These are phyloP conservation scores for Syngnathus rostellatus DNA, from an alignment of 2,797 vertebrate species.

Conservation along the genomic window DNA sequence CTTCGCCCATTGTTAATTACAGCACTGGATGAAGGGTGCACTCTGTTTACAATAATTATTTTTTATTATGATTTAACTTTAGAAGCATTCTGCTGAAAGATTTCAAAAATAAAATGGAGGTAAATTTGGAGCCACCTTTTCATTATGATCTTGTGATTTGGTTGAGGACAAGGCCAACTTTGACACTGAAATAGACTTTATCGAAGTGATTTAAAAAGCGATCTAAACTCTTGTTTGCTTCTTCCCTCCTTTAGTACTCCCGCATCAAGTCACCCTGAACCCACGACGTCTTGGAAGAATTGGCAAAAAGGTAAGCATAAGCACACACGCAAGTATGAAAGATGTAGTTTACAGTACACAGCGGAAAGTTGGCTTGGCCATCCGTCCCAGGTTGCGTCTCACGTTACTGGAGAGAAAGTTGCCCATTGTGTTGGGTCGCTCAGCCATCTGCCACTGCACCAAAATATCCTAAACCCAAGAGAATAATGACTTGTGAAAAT, in stretches of 20 bases:
- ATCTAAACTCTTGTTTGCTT: slow-evolving; percentile 11
- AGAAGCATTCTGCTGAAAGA: slow-evolving; percentile 94
- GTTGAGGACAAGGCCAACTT: too few species aligned
- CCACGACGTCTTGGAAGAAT: slow-evolving; percentile 7
- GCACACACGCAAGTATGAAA: neutral
- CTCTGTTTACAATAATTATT: slow-evolving; percentile 78
- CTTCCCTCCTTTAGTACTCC: neutral
- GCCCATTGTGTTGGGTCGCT: slow-evolving; percentile 82
- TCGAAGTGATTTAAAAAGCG: neutral
- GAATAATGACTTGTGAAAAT: slow-evolving; percentile 76
- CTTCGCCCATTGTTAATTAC: slow-evolving; percentile 97
- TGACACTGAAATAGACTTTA: neutral
- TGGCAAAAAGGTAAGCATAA: slow-evolving; percentile 17
- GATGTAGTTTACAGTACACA: slow-evolving; percentile 7
- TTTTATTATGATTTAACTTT: slow-evolving; percentile 93
- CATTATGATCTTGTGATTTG: slow-evolving; percentile 83
- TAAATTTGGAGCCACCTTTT: slow-evolving; percentile 79
- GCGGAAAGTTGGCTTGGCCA: neutral
- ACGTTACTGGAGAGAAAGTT: slow-evolving; percentile 70
- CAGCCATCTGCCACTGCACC: slow-evolving; percentile 93
- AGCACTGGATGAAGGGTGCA: slow-evolving; percentile 94
- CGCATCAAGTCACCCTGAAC: slow-evolving; percentile 10
- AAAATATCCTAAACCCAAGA: slow-evolving; percentile 66
- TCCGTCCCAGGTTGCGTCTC: slow-evolving; percentile 80
- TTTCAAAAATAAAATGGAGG: neutral